Evolutionary conservation across 2,888 invertebrate species (phyloP), one percentile per base, ranked within the genome.

Genomic region (Drosophila helvetica): DNA sequence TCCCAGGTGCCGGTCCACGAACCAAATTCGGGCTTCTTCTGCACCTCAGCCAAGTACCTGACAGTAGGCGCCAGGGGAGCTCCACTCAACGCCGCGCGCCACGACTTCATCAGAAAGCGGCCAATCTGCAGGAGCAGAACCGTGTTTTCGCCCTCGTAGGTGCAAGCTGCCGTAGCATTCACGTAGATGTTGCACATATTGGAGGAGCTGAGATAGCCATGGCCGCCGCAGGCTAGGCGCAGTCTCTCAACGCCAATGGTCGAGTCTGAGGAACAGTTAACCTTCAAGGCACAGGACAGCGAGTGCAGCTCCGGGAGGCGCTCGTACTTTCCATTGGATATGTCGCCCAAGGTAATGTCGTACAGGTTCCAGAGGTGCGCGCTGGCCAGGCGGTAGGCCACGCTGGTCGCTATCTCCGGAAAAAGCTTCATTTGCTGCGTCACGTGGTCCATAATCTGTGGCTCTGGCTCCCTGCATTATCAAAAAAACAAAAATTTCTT

Each of bases 131-230:
- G 93, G 59, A 96, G 93, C 84, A 99, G 93, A 43, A 99, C 98
- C 0, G 98, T 98, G 91, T 99, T 98, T 93, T 99, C 98, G 0
- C 99, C 98, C 93, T 99, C 98, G 90, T 98, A 98, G 0, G 98
- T 98, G 91, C 96, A 96, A 62, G 96, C 95, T 17, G 98, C 98
- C 0, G 97, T 96, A 27, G 95, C 94, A 68, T 95, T 93, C 0
- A 95, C 95, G 91, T 97, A 98, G 1, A 96, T 95, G 68, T 94
- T 93, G 18, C 98, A 97, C 78, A 99, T 93, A 91, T 96, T 97
- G 78, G 97, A 95, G 19, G 95, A 93, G 25, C 95, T 94, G 95
- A 97, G 95, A 93, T 97, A 99, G 0, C 99, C 99, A 92, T 99
- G 98, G 0, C 99, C 99, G 53, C 99, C 99, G 92, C 98, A 99